These are phyloP conservation scores for Zonotrichia albicollis DNA, from an alignment of 2,797 vertebrate species.

Conservation along the genomic window DNA sequence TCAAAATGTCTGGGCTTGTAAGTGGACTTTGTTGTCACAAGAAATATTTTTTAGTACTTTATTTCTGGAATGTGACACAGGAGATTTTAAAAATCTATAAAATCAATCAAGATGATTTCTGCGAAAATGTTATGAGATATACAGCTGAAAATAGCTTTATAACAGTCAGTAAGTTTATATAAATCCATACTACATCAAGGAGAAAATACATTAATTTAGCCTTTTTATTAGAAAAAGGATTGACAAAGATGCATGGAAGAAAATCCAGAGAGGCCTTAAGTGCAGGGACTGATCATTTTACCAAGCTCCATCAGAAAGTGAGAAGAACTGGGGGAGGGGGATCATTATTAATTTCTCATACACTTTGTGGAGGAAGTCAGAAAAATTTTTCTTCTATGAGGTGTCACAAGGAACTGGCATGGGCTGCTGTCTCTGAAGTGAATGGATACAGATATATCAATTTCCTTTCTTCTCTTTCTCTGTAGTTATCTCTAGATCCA, in stretches of 20 bases:
- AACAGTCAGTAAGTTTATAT: not conserved
- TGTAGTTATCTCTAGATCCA: not conserved
- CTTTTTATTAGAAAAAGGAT: not conserved
- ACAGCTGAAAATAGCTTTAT: not conserved
- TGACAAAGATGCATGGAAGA: not conserved
- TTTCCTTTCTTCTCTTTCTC: not conserved
- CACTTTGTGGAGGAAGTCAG: not conserved
- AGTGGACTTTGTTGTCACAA: not conserved
- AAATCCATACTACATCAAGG: not conserved
- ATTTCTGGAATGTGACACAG: not conserved
- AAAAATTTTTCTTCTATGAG: not conserved
- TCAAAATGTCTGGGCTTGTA: not conserved
- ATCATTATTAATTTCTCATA: not conserved
- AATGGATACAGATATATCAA: not conserved
- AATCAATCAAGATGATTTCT: not conserved
- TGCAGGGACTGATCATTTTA: not conserved
- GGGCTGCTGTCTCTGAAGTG: not conserved
- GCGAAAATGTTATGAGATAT: not conserved
- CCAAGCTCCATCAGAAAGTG: not conserved
- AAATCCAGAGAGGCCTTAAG: not conserved
- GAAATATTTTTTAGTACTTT: not conserved
- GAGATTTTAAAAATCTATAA: conserved; percentile 5
- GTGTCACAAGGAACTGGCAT: not conserved
- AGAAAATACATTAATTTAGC: not conserved
- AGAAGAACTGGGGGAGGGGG: not conserved